These are phyloP conservation scores for Digitonthophagus gazella DNA, from an alignment of 2,888 invertebrate genomes.

Conservation along the genomic window DNA sequence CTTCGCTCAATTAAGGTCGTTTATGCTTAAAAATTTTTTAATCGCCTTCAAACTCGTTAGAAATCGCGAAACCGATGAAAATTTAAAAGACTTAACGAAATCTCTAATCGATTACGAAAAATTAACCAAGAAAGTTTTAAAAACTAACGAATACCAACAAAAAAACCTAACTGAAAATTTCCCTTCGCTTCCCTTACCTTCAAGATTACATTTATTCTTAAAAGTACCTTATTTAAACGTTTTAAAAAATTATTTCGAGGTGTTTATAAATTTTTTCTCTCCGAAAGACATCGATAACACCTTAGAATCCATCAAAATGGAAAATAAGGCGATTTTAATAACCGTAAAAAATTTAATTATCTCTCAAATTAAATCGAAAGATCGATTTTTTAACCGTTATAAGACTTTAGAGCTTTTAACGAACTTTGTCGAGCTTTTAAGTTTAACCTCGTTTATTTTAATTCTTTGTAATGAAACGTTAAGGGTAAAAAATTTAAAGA, in stretches of 20 bases:
- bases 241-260: slow-evolving; percentile 30
- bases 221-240: slow-evolving; percentile 41
- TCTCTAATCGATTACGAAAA: slow-evolving; percentile 41
- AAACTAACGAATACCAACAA: no score
- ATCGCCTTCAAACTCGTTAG: neutral
- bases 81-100: slow-evolving; percentile 36
- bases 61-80: neutral
- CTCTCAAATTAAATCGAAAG: neutral
- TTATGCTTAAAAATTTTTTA: neutral
- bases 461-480: neutral
- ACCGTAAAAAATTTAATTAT: neutral
- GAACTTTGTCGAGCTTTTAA: neutral
- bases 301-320: neutral
- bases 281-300: neutral
- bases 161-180: slow-evolving; percentile 38
- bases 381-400: neutral
- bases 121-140: slow-evolving; percentile 31
- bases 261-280: neutral
- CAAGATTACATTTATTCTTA: slow-evolving; percentile 42
- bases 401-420: neutral
- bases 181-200: slow-evolving; percentile 44
- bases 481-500: neutral
- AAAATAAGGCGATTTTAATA: neutral
- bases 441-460: neutral
- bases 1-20: neutral